Conservation (phyloP, 2,888 invertebrate species). For the Clanis bilineata region DNA sequence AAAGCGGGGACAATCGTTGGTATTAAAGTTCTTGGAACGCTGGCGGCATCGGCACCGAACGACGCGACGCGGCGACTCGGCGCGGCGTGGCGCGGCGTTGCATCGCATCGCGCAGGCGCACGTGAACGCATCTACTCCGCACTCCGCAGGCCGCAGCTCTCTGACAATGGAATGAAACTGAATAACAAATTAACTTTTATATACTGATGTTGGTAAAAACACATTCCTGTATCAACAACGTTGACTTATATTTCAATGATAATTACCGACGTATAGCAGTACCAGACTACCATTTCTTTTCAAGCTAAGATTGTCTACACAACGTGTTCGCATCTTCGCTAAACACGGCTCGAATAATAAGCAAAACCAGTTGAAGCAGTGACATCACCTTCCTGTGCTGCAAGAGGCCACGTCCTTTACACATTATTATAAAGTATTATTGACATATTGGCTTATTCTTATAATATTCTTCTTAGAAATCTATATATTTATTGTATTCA, state of each 20-base stretch:
- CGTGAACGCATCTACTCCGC: slow-evolving; percentile 7
- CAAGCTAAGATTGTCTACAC: slow-evolving; percentile 45
- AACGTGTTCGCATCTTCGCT: slow-evolving; percentile 54
- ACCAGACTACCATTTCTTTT: slow-evolving; percentile 25
- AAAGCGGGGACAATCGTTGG: slow-evolving; percentile 43
- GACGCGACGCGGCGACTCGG: too few species aligned
- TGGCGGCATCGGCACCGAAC: slow-evolving; percentile 26
- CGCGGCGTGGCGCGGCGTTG: slow-evolving; percentile 21
- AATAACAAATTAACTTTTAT: slow-evolving; percentile 40
- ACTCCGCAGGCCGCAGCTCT: slow-evolving; percentile 22
- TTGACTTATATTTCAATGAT: slow-evolving; percentile 10
- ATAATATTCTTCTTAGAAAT: slow-evolving; percentile 11
- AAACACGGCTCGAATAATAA: slow-evolving; percentile 72
- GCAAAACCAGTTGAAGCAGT: slow-evolving; percentile 74
- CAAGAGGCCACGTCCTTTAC: slow-evolving; percentile 68
- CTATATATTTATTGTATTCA: not conserved
- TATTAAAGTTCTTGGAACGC: slow-evolving; percentile 51
- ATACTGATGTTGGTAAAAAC: slow-evolving; percentile 19
- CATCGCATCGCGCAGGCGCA: too few species aligned
- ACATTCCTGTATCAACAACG: slow-evolving; percentile 22
- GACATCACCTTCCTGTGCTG: slow-evolving; percentile 78
- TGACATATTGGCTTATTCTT: not conserved
- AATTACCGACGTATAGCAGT: slow-evolving; percentile 5
- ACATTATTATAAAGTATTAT: slow-evolving; percentile 28
- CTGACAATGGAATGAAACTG: slow-evolving; percentile 45